A percentile compares a stretch with the other conserved stretches of the same genome.
Conservation (phyloP, 2,797 vertebrate species). For the Tinamus major region DNA sequence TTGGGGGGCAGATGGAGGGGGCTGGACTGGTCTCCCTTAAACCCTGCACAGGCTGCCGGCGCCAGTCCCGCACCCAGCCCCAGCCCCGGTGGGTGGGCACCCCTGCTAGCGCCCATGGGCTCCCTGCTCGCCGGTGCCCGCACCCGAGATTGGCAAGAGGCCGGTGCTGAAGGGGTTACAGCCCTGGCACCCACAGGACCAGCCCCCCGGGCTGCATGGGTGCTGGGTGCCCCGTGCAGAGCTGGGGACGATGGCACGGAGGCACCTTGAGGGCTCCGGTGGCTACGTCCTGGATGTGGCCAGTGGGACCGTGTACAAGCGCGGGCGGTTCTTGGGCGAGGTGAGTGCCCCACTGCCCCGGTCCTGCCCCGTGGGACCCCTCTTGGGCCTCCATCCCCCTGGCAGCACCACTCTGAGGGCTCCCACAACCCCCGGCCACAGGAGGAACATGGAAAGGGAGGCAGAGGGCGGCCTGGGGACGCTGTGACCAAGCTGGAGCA, state of each 20-base stretch:
- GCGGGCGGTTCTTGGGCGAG: constrained; percentile 51
- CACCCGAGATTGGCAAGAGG: neutral
- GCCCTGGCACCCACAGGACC: too few relatives aligned
- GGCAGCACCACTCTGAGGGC: too few relatives aligned
- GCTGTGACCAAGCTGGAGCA: fast-evolving
- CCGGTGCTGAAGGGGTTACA: neutral
- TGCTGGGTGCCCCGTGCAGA: neutral
- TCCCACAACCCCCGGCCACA: too few relatives aligned
- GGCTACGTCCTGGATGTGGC: neutral
- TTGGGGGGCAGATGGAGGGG: neutral
- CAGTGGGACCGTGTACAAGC: constrained; percentile 1
- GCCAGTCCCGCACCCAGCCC: too few relatives aligned
- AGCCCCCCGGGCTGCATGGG: too few relatives aligned
- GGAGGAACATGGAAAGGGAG: neutral
- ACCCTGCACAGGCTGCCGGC: neutral
- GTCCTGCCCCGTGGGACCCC: neutral
- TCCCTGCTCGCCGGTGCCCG: too few relatives aligned
- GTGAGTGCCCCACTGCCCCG: neutral
- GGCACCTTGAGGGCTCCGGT: fast-evolving
- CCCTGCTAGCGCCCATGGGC: too few relatives aligned
- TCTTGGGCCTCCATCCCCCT: too few relatives aligned
- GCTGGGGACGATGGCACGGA: neutral
- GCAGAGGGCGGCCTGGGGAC: fast-evolving
- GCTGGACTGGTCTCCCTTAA: neutral
- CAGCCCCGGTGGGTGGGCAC: neutral